Percentiles rank a stretch among this genome's conserved stretches.
phyloP scores from a whole-genome alignment of 2,888 invertebrate species.

The Theodoxus fluviatilis region DNA sequence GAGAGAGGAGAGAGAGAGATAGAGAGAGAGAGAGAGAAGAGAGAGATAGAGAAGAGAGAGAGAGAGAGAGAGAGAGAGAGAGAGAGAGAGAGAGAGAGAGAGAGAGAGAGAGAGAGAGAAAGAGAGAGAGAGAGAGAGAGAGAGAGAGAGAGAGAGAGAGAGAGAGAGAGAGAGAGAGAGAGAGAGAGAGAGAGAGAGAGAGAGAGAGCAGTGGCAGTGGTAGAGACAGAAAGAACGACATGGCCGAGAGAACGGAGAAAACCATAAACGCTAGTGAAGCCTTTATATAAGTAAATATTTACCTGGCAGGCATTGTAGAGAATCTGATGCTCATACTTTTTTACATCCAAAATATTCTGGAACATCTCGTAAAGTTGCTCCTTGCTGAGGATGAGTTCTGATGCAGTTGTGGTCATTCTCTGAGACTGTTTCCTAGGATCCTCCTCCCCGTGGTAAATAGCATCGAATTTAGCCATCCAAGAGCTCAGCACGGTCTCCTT shows the following conservation, averaged over 20 bases:
- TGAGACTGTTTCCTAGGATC: constrained; percentile 69
- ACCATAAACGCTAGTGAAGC: not conserved
- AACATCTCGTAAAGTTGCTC: constrained; percentile 99
- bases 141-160: too few species aligned
- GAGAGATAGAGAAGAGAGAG: too few species aligned
- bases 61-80: too few species aligned
- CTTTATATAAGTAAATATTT: too few species aligned
- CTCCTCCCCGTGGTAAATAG: constrained; percentile 79
- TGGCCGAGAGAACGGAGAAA: not conserved
- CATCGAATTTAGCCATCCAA: constrained; percentile 98
- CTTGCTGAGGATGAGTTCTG: constrained; percentile 92
- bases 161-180: not conserved
- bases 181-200: not conserved
- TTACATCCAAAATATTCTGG: constrained; percentile 96
- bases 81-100: too few species aligned
- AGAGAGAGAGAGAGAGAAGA: too few species aligned
- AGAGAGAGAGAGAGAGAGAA: too few species aligned
- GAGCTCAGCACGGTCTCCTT: constrained; percentile 98
- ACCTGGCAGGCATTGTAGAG: constrained; percentile 97
- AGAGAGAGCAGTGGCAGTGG: not conserved
- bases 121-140: too few species aligned
- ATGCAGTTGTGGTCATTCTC: constrained; percentile 69
- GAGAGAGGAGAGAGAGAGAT: too few species aligned
- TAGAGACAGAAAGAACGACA: not conserved
- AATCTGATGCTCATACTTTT: constrained; percentile 99